These are phyloP conservation scores for Drosophila suboccidentalis DNA, from an alignment of 2,888 invertebrate species.

Conservation along the genomic window DNA sequence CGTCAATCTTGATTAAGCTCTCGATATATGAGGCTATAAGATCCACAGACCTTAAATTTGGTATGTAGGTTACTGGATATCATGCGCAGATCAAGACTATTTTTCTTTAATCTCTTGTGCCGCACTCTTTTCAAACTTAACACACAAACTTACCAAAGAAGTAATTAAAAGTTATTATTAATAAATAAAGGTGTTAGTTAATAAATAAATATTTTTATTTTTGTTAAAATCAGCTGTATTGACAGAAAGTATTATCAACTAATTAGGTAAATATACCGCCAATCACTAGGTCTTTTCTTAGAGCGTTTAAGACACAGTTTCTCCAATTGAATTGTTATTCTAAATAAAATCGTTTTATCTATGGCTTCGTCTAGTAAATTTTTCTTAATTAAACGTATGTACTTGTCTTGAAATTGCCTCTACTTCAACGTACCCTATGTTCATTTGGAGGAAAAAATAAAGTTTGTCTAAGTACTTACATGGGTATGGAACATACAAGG, in stretches of 20 bases:
- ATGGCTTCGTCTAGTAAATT: not conserved
- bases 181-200: not conserved
- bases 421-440: slow-evolving; percentile 2
- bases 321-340: not conserved
- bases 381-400: slow-evolving; percentile 1
- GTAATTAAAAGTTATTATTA: not conserved
- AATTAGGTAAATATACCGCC: too few relatives aligned
- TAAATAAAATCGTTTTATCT: not conserved
- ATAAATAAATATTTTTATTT: not conserved
- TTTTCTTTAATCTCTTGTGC: not conserved
- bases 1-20: not conserved
- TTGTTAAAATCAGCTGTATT: not conserved
- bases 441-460: slow-evolving; percentile 10
- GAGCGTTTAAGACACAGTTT: not conserved
- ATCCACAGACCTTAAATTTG: too few relatives aligned
- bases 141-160: not conserved
- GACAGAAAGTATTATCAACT: not conserved
- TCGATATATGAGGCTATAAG: not conserved
- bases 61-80: not conserved
- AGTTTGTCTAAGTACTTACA: slow-evolving; percentile 12
- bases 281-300: too few relatives aligned
- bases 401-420: slow-evolving; percentile 2
- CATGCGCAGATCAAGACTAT: not conserved
- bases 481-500: not conserved
- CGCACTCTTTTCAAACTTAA: not conserved